Evolutionary conservation across 2,888 invertebrate species (phyloP).

Genomic region (Teleogryllus oceanicus): DNA sequence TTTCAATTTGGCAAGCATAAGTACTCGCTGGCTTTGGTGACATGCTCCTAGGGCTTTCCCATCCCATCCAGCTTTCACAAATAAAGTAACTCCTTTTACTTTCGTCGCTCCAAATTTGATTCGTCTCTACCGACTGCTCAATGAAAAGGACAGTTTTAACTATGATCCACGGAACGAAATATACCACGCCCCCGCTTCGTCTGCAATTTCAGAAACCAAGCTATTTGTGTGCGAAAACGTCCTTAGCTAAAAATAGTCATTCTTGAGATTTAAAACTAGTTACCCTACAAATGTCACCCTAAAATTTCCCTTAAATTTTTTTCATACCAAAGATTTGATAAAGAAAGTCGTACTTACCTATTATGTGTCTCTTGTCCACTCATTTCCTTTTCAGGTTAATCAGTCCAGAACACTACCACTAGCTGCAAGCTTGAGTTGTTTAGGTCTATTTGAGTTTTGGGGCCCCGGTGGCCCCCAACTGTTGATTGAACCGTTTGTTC

Average conservation of each 20-base stretch:
- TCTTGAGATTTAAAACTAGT: neutral
- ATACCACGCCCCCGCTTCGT: neutral
- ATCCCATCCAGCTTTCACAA: conserved; percentile 39
- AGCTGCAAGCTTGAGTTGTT: too few species aligned
- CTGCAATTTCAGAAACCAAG: conserved; percentile 25
- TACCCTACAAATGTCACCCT: neutral
- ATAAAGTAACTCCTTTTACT: conserved; percentile 32
- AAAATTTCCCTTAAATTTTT: neutral
- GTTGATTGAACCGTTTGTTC: too few species aligned
- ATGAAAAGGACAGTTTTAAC: too few species aligned
- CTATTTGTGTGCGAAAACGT: conserved; percentile 26
- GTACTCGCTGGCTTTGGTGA: conserved; percentile 39
- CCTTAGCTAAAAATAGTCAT: conserved; percentile 25
- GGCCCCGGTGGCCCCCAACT: too few species aligned
- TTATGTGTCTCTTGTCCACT: neutral
- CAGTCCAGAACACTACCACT: conserved; percentile 22
- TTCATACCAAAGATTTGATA: neutral
- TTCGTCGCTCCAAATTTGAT: neutral
- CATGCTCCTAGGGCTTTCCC: conserved; percentile 39
- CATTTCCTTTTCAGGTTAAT: conserved; percentile 3
- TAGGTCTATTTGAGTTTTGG: too few species aligned
- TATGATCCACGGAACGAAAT: too few species aligned
- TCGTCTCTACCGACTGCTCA: too few species aligned
- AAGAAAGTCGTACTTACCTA: conserved; percentile 19
- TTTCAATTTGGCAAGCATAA: conserved; percentile 39